These are phyloP conservation scores for Eristalis pertinax DNA, from an alignment of 2,888 invertebrate species.

Conservation along the genomic window DNA sequence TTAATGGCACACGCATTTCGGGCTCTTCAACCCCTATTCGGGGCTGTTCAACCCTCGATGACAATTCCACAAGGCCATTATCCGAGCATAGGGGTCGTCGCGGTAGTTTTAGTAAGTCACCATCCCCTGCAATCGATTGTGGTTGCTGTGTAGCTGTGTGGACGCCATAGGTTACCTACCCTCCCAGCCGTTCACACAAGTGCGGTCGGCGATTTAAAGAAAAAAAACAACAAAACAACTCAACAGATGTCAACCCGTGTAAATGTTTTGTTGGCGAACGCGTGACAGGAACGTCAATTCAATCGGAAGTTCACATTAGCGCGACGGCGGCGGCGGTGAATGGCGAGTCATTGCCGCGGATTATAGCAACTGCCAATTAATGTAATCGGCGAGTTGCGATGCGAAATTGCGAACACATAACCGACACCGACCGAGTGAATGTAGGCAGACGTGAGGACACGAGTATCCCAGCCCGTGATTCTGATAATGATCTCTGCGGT, in stretches of 20 bases:
- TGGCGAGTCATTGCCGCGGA: slow-evolving; percentile 35
- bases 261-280: slow-evolving; percentile 43
- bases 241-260: slow-evolving; percentile 63
- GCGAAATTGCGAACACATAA: slow-evolving; percentile 28
- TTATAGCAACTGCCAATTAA: slow-evolving; percentile 67
- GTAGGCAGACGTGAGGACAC: slow-evolving; percentile 24
- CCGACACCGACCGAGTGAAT: background rate
- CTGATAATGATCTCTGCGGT: slow-evolving; percentile 39
- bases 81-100: slow-evolving; percentile 34
- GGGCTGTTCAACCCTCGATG: slow-evolving; percentile 39
- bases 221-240: slow-evolving; percentile 16
- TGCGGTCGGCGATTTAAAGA: slow-evolving; percentile 16
- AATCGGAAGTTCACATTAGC: slow-evolving; percentile 65
- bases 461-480: slow-evolving; percentile 28
- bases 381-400: slow-evolving; percentile 60
- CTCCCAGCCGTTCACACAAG: slow-evolving; percentile 21
- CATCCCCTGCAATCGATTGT: slow-evolving; percentile 24
- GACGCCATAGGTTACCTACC: background rate
- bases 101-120: slow-evolving; percentile 33
- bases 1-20: slow-evolving; percentile 56
- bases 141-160: background rate
- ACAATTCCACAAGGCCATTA: slow-evolving; percentile 29
- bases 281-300: slow-evolving; percentile 52
- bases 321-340: slow-evolving; percentile 2
- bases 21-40: slow-evolving; percentile 10